Percentiles rank a stretch among this genome's conserved stretches.
These are phyloP conservation scores for Isaurus tuberculatus DNA, from an alignment of 92 coral and sea anemone species.

Conservation along the genomic window DNA sequence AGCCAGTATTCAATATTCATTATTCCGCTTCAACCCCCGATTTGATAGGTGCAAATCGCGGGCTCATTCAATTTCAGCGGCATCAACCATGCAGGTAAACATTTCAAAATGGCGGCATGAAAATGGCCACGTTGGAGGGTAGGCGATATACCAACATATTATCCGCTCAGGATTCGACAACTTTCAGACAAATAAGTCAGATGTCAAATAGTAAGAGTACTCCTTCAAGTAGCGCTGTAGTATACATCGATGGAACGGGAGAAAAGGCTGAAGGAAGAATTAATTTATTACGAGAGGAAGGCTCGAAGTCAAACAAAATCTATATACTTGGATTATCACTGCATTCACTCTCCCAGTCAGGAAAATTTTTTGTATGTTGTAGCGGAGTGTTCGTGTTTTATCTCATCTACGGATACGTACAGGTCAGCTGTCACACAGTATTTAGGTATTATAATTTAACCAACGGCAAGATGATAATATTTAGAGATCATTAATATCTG, in stretches of 20 bases:
- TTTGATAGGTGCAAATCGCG: too few species aligned
- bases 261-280: background rate
- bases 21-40: too few species aligned
- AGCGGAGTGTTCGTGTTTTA: conserved; percentile 93
- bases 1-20: too few species aligned
- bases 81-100: background rate
- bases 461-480: background rate
- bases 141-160: background rate
- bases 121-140: conserved; percentile 39
- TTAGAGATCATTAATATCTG: too few species aligned
- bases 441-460: background rate
- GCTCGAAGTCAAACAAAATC: conserved; percentile 37
- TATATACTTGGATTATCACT: conserved; percentile 79
- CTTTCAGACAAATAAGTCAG: conserved; percentile 30
- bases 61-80: conserved; percentile 13
- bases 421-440: conserved; percentile 60
- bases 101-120: conserved; percentile 30
- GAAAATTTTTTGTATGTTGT: conserved; percentile 87
- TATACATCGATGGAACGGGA: conserved; percentile 8
- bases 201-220: conserved; percentile 49
- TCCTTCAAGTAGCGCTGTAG: conserved; percentile 41
- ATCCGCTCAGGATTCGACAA: conserved; percentile 29
- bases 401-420: conserved; percentile 94
- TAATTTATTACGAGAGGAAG: background rate
- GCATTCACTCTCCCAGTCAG: conserved; percentile 71